Evolutionary conservation across 2,113 vertebrate species (phyloP).

Genomic region (Platichthys flesus): DNA sequence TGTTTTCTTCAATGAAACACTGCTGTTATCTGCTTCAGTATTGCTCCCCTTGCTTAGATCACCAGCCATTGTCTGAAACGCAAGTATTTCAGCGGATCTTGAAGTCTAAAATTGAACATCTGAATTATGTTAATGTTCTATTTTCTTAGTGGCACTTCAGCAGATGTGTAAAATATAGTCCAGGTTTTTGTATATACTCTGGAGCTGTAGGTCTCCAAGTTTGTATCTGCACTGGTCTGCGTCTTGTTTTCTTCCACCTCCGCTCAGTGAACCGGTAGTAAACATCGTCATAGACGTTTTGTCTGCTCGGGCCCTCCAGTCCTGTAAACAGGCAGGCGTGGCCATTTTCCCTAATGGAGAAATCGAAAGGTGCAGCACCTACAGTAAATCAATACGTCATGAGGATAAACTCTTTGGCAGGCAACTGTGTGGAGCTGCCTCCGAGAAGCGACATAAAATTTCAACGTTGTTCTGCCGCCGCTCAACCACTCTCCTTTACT

Average conservation of each 20-base stretch:
- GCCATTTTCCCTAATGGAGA: conserved; percentile 78
- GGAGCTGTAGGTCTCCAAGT: not conserved
- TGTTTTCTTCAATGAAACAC: too few relatives aligned
- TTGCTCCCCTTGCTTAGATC: too few relatives aligned
- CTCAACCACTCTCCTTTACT: conserved; percentile 1
- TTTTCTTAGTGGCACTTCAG: not conserved
- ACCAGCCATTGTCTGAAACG: too few relatives aligned
- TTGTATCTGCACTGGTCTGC: not conserved
- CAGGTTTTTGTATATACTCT: not conserved
- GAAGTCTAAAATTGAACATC: too few relatives aligned
- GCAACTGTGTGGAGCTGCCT: conserved; percentile 46
- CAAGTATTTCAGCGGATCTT: too few relatives aligned
- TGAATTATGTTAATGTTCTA: not conserved
- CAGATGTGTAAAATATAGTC: not conserved
- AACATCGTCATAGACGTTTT: conserved; percentile 41
- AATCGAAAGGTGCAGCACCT: conserved; percentile 78
- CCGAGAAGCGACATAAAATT: conserved; percentile 26
- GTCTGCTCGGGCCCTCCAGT: conserved; percentile 51
- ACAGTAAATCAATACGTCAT: conserved; percentile 74
- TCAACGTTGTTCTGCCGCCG: not conserved
- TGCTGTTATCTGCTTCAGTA: too few relatives aligned
- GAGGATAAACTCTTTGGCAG: conserved; percentile 60
- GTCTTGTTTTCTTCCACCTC: conserved; percentile 23
- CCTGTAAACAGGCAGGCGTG: conserved; percentile 73
- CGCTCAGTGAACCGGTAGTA: conserved; percentile 33